Percentiles rank a stretch among this genome's conserved stretches.
These are phyloP conservation scores for Tetanocera ferruginea DNA, from an alignment of 2,888 invertebrate genomes.

Conservation along the genomic window DNA sequence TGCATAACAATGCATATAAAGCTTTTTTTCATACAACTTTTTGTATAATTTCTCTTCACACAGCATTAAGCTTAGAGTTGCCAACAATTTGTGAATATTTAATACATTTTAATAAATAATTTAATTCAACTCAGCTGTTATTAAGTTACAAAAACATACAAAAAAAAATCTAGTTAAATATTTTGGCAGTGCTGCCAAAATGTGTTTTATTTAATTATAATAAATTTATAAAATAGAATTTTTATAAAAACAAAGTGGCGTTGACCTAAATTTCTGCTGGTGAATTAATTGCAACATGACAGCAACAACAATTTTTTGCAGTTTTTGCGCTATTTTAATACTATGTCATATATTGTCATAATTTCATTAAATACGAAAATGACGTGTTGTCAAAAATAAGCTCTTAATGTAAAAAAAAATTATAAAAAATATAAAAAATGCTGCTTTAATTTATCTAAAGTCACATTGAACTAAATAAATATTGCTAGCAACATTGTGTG, in stretches of 20 bases:
- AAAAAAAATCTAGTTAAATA: too few species aligned
- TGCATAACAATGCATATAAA: too few species aligned
- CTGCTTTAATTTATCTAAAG: conserved; percentile 18
- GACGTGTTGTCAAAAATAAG: not conserved
- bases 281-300: not conserved
- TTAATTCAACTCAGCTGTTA: too few species aligned
- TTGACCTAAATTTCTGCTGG: conserved; percentile 6
- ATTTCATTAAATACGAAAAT: conserved; percentile 5
- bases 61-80: too few species aligned
- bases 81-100: too few species aligned
- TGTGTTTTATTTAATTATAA: conserved; percentile 5
- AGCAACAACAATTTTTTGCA: not conserved
- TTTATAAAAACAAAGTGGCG: not conserved
- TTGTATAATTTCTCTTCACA: too few species aligned
- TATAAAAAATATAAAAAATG: not conserved
- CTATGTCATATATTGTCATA: not conserved
- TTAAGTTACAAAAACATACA: too few species aligned
- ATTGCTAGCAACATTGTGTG: not conserved
- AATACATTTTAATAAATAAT: too few species aligned
- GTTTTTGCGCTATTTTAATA: not conserved
- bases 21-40: too few species aligned
- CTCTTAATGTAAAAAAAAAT: not conserved
- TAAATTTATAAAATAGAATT: not conserved
- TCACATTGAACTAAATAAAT: conserved; percentile 21
- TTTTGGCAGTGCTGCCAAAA: not conserved